Conservation (phyloP, 2,113 vertebrate species). For the Marmota flaviventris region DNA sequence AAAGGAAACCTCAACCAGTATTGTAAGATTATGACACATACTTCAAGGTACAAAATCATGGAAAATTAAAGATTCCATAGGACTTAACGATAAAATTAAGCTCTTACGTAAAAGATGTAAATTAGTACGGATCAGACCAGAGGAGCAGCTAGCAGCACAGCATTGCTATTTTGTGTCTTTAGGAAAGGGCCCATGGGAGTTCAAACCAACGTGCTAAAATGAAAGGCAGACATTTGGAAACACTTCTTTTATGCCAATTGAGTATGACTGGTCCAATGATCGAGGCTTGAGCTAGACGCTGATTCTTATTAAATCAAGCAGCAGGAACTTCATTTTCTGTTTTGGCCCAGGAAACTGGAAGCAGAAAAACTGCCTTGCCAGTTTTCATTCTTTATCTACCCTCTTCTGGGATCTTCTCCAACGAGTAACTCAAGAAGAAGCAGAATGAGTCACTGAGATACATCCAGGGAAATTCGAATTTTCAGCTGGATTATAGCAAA, state of each 20-base stretch:
- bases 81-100: constrained; percentile 37
- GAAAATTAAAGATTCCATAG: constrained; percentile 8
- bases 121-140: not conserved
- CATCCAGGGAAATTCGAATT: constrained; percentile 21
- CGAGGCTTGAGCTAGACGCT: not conserved
- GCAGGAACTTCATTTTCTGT: constrained; percentile 39
- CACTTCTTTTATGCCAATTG: constrained; percentile 30
- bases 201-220: not conserved
- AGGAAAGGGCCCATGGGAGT: not conserved
- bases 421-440: not conserved
- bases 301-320: constrained; percentile 72
- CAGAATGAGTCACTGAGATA: not conserved
- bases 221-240: constrained; percentile 28
- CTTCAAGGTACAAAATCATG: not conserved
- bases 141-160: not conserved
- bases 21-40: not conserved
- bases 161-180: not conserved
- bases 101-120: not conserved
- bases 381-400: constrained; percentile 27
- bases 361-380: constrained; percentile 29
- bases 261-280: not conserved
- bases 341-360: constrained; percentile 58
- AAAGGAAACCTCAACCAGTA: not conserved
- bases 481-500: not conserved
- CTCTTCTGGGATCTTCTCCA: constrained; percentile 37